These are phyloP conservation scores for Enteromius radiatus DNA, from an alignment of 2,797 vertebrate species.

Conservation along the genomic window DNA sequence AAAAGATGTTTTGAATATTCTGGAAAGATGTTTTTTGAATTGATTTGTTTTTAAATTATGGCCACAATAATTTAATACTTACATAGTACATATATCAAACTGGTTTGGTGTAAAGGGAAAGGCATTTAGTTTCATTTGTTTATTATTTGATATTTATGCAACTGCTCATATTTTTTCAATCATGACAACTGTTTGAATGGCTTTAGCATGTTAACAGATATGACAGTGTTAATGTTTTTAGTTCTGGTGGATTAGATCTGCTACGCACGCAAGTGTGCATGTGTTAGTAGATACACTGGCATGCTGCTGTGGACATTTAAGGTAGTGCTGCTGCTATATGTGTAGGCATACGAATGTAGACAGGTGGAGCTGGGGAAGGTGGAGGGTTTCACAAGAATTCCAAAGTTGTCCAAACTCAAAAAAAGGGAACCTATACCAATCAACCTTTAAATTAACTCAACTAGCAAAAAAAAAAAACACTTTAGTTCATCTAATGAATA, in stretches of 20 bases:
- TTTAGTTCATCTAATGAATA: too few relatives aligned
- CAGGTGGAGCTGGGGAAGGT: neutral
- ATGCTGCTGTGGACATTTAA: neutral
- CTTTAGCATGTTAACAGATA: neutral
- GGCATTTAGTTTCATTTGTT: neutral
- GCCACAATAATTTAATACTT: neutral
- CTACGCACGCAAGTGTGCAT: neutral
- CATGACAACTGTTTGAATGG: neutral
- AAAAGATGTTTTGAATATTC: neutral
- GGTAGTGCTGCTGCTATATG: neutral
- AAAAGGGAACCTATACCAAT: too few relatives aligned
- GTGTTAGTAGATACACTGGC: neutral
- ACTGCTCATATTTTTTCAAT: neutral
- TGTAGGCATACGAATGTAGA: neutral
- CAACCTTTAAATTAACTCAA: too few relatives aligned
- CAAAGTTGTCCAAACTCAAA: too few relatives aligned
- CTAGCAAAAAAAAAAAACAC: too few relatives aligned
- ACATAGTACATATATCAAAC: neutral
- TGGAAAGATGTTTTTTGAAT: slow-evolving; percentile 5
- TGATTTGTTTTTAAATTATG: neutral
- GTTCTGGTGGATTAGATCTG: neutral
- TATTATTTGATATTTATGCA: neutral
- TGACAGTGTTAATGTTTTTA: neutral
- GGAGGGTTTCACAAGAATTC: neutral
- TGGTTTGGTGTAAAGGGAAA: neutral